Conservation (phyloP, 2,113 vertebrate genomes). For the Cervus canadensis region DNA sequence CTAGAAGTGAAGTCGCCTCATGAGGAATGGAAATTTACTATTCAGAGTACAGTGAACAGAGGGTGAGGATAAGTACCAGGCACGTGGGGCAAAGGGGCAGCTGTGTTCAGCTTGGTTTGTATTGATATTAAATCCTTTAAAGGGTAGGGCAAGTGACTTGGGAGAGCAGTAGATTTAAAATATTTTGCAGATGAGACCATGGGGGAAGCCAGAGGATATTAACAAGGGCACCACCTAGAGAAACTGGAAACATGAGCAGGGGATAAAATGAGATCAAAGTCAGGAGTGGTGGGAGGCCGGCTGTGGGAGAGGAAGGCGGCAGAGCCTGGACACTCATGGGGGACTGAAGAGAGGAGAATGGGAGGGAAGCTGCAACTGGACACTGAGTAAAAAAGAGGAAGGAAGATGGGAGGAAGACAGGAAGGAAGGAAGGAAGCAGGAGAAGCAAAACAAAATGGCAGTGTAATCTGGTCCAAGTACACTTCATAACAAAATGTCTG, state of each 20-base stretch:
- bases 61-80: neutral
- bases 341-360: neutral
- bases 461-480: neutral
- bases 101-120: neutral
- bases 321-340: neutral
- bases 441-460: neutral
- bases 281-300: neutral
- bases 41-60: constrained; percentile 7
- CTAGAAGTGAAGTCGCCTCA: neutral
- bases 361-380: neutral
- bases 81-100: neutral
- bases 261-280: constrained; percentile 50
- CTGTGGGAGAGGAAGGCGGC: neutral
- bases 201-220: neutral
- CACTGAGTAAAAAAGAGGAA: neutral
- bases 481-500: neutral
- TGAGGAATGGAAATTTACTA: constrained; percentile 56
- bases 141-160: neutral
- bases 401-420: neutral
- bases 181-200: neutral
- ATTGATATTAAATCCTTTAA: constrained; percentile 32
- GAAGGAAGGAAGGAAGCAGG: neutral
- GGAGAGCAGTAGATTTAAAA: neutral
- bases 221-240: constrained; percentile 22
- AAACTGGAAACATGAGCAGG: constrained; percentile 36